Conservation (phyloP, 2,797 vertebrate species). For the Chelmon rostratus region DNA sequence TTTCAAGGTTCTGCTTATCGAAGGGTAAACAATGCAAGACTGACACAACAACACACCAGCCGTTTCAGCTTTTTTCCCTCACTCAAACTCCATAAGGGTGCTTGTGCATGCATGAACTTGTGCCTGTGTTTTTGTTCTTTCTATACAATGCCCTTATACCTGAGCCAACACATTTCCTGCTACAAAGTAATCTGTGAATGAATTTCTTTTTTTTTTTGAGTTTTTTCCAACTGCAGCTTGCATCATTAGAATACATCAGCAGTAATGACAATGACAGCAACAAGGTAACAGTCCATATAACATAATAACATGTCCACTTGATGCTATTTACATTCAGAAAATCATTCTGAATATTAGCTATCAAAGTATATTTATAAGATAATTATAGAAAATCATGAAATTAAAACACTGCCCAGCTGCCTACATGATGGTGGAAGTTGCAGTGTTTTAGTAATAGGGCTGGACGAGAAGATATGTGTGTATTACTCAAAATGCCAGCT, state of each 20-base stretch:
- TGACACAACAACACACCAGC: not conserved
- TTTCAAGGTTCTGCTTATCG: conserved; percentile 65
- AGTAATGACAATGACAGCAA: not conserved
- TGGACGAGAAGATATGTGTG: not conserved
- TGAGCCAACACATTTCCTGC: not conserved
- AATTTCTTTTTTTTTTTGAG: not conserved
- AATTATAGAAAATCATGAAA: too few relatives aligned
- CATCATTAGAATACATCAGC: too few relatives aligned
- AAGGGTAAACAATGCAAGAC: conserved; percentile 44
- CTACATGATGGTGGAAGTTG: not conserved
- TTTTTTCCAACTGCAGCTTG: not conserved
- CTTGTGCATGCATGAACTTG: not conserved
- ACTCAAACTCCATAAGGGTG: not conserved
- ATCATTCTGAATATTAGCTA: not conserved
- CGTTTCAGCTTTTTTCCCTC: not conserved
- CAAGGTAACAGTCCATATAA: not conserved
- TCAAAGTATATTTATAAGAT: not conserved
- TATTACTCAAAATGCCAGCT: too few relatives aligned
- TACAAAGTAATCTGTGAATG: not conserved
- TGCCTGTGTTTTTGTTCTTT: not conserved
- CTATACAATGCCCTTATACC: not conserved
- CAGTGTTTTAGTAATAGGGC: not conserved
- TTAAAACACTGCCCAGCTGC: not conserved
- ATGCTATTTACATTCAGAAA: not conserved
- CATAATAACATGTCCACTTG: too few relatives aligned